Percentiles rank a stretch among this genome's conserved stretches.
Conservation (phyloP, 2,888 invertebrate species). For the Himalopsyche japonica region DNA sequence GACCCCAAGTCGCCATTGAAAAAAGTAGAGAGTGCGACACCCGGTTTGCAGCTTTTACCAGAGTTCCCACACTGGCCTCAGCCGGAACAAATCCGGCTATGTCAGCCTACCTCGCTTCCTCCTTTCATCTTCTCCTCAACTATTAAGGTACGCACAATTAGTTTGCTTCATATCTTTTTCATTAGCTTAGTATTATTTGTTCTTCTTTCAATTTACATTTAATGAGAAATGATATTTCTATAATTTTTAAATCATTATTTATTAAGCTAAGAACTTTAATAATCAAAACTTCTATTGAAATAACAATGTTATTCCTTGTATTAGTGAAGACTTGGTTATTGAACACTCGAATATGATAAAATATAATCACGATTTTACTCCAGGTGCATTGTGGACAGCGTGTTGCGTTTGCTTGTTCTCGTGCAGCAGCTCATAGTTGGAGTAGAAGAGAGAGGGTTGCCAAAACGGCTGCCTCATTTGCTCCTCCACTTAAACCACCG, state of each 20-base stretch:
- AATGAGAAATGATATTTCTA: too few species aligned
- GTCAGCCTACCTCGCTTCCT: conserved; percentile 68
- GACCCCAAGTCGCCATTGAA: conserved; percentile 7
- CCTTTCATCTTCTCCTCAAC: conserved; percentile 68
- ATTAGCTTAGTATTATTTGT: too few species aligned
- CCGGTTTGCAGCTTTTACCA: conserved; percentile 49
- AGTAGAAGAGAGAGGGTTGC: conserved; percentile 29
- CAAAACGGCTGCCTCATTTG: conserved; percentile 10
- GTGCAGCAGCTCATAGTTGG: conserved; percentile 35
- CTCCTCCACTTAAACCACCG: conserved; percentile 30
- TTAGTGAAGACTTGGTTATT: neutral
- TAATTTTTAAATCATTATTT: too few species aligned
- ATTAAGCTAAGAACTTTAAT: too few species aligned
- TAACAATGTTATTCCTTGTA: neutral
- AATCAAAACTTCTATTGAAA: too few species aligned
- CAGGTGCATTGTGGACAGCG: conserved; percentile 32
- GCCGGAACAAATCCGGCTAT: conserved; percentile 53
- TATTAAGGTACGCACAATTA: conserved; percentile 62
- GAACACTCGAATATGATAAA: neutral
- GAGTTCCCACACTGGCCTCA: conserved; percentile 65
- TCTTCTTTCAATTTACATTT: too few species aligned
- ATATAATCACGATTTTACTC: neutral
- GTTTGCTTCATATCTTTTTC: too few species aligned
- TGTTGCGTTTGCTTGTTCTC: conserved; percentile 30
- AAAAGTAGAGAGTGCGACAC: neutral